These are phyloP conservation scores for Selene dorsalis DNA, from an alignment of 2,797 vertebrate species.

Conservation along the genomic window DNA sequence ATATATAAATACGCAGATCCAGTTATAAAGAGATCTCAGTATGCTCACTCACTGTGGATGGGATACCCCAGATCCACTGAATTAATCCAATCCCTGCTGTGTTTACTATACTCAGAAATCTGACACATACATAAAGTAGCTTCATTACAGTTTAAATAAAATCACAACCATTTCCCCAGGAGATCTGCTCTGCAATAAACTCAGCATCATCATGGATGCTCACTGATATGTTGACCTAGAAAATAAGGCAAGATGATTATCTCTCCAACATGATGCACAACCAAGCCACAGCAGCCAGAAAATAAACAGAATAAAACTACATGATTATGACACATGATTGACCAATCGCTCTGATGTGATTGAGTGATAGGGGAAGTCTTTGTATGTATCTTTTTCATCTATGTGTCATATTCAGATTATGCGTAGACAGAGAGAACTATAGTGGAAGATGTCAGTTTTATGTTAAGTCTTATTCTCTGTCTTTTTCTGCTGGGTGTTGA, in stretches of 20 bases:
- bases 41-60: not conserved
- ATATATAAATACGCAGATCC: not conserved
- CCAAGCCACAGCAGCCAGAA: conserved; percentile 12
- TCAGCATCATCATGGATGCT: conserved; percentile 14
- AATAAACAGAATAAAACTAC: conserved; percentile 14
- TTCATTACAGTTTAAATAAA: conserved; percentile 34
- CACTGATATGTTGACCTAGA: conserved; percentile 44
- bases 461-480: too few species aligned
- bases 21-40: not conserved
- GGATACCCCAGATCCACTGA: conserved; percentile 13
- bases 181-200: not conserved
- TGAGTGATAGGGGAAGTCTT: conserved; percentile 12
- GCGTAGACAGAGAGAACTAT: too few species aligned
- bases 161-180: not conserved
- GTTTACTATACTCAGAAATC: conserved; percentile 17
- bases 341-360: conserved; percentile 40
- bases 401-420: too few species aligned
- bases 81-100: conserved; percentile 10
- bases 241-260: conserved; percentile 43
- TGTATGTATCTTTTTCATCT: too few species aligned
- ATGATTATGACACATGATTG: conserved; percentile 6
- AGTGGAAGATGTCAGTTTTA: too few species aligned
- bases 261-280: conserved; percentile 17
- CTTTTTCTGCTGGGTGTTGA: too few species aligned
- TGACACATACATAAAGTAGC: conserved; percentile 8